Evolutionary conservation across 1,140 invertebrate species (phyloP), one percentile per base, ranked within the genome.

Genomic region (Zaprionus africanus): DNA sequence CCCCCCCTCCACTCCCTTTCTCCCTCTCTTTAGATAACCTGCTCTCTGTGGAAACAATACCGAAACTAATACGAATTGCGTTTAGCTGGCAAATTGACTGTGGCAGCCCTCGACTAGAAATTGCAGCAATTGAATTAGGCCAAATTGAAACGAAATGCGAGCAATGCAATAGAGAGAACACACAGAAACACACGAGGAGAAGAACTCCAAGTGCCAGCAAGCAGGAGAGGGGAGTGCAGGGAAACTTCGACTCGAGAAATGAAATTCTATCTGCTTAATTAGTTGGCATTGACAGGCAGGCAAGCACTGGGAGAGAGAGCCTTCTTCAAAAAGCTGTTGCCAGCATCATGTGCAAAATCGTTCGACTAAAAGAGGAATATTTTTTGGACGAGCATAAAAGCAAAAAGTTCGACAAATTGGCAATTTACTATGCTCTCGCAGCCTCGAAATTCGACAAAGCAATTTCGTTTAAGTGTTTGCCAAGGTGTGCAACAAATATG

Each of bases 401-500:
- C 41, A 19, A 46, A 15, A 2, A 46, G 7, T 46, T 46, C 70
- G 77, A n/a, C 83, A 88, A 88, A 88, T 88, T 88, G 84, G 43
- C 85, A 88, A 88, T 88, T 87, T 87, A 63, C 74, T 63, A 54
- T 34, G 31, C 31, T 34, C 31, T 80, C 61, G 65, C 60, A 38
- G 34, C 56, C 38, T 28, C n/a, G 26, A 72, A 77, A 62, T 74
- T 72, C 51, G 77, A 60, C 79, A 86, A 60, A 73, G 83, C 41
- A 72, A 75, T 70, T 75, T 66, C 70, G 59, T 73, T 43, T 74
- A 63, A 69, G 66, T 58, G 58, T 70, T 75, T 70, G 53, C 59
- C 71, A 77, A 82, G 81, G 81, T 82, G 81, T 68, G 77, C 83
- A 84, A 72, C 84, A 87, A 88, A 90, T 79, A 80, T 88, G 85